Base-by-base conservation (phyloP, 2,797 vertebrate species). In the Thaleichthys pacificus region DNA sequence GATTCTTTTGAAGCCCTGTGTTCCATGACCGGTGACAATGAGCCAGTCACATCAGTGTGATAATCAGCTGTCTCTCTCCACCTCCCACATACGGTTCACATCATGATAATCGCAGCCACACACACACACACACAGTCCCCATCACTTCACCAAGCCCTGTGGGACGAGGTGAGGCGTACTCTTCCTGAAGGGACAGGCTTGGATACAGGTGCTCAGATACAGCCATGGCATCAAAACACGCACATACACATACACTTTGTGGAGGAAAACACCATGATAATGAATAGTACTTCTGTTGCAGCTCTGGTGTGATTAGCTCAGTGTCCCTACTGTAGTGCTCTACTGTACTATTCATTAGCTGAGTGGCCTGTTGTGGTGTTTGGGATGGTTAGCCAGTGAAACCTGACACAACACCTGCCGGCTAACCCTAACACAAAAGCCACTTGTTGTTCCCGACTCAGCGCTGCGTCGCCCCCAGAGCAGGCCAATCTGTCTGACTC, bases 341-440 rank as follows among this genome's bases (percentile, higher is more conserved):
- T 47, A 47, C 42, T 47, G 42, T 47, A 47, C 42, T 12, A 8
- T 47, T 47, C 42, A 47, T 47, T 47, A 47, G 42, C 42, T 47
- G 42, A 47, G 42, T 47, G 42, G 42, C 42, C 42, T 28, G 82
- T 72, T 87, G 82, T 88, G 83, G 87, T 81, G 78, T 80, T 72
- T 86, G 81, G 78, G 80, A 77, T 56, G 71, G 72, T 78, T 84
- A 75, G 83, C 78, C 74, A 73, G 75, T 81, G 84, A 88, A 89
- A 89, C 84, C 77, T 78, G 85, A 86, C 79, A 84, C 87, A 82
- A 85, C 90, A 89, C 86, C 89, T 90, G 85, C 69, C 89, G 85
- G 85, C 87, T 19, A 74, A 71, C 71, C 24, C 54, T 12, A 71
- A 85, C 63, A 89, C 80, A 87, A 84, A 67, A 84, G 83, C 87